Evolutionary conservation across 53 echinoderm and acorn worm genomes (phyloP).

Genomic region (Pentamera pediparva): DNA sequence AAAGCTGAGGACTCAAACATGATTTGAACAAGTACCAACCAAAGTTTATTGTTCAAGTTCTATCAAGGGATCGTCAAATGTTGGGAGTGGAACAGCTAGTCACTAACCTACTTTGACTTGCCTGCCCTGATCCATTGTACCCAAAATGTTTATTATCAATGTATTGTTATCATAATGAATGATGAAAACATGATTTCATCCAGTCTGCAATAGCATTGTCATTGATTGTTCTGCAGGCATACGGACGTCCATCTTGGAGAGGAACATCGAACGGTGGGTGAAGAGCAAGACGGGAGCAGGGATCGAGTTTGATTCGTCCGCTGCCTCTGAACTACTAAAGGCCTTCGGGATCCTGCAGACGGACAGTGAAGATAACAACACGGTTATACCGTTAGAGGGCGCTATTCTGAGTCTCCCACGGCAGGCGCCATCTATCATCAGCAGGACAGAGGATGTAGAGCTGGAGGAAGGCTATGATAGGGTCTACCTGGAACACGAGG

Average conservation of each 20-base stretch:
- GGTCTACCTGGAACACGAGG: constrained; percentile 72
- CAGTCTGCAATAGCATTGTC: background rate
- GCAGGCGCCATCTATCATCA: constrained; percentile 65
- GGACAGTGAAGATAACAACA: constrained; percentile 54
- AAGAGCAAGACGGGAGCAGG: constrained; percentile 54
- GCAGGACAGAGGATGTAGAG: constrained; percentile 71
- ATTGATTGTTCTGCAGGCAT: constrained; percentile 60
- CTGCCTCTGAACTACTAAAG: constrained; percentile 63
- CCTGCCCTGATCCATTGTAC: too few species aligned
- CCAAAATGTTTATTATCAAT: too few species aligned
- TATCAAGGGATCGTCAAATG: too few species aligned
- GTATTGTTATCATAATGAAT: too few species aligned
- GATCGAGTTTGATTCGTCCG: constrained; percentile 67
- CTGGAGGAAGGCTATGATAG: constrained; percentile 84
- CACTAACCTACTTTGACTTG: too few species aligned
- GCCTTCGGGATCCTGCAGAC: constrained; percentile 65
- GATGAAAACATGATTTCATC: background rate
- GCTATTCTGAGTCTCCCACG: constrained; percentile 75
- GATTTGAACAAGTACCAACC: too few species aligned
- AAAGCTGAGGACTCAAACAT: too few species aligned
- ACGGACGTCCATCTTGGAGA: constrained; percentile 53
- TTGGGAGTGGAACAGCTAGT: too few species aligned
- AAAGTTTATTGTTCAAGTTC: too few species aligned
- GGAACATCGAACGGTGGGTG: constrained; percentile 80
- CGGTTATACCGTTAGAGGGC: constrained; percentile 55